These are phyloP conservation scores for Drosophila prostipennis DNA, from an alignment of 2,888 invertebrate species.

Conservation along the genomic window DNA sequence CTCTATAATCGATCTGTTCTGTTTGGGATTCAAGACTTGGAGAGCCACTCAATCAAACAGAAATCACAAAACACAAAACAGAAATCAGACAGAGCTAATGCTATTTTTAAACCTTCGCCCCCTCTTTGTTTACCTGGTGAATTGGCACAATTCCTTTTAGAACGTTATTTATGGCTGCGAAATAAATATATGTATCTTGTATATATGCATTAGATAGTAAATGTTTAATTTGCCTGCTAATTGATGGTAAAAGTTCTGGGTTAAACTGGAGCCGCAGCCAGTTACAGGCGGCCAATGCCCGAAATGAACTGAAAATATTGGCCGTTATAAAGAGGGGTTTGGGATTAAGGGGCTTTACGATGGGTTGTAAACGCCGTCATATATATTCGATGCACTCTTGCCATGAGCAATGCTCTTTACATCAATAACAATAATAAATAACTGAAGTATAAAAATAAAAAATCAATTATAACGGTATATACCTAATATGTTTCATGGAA, in stretches of 20 bases:
- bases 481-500: too few relatives aligned
- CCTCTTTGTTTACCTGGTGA: conserved; percentile 17
- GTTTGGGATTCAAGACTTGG: conserved; percentile 6
- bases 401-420: neutral
- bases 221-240: conserved; percentile 50
- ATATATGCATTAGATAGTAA: conserved; percentile 15
- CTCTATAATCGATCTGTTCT: conserved; percentile 5
- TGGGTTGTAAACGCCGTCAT: neutral
- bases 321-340: neutral
- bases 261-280: conserved; percentile 45
- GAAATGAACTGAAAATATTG: conserved; percentile 19
- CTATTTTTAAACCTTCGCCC: conserved; percentile 29
- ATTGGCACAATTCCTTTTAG: conserved; percentile 31
- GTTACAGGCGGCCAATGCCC: conserved; percentile 49
- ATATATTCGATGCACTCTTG: conserved; percentile 6
- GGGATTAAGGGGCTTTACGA: neutral
- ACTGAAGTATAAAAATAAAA: neutral
- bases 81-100: conserved; percentile 6
- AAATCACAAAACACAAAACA: neutral
- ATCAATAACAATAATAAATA: neutral
- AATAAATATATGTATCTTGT: neutral
- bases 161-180: conserved; percentile 25
- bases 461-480: neutral
- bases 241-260: conserved; percentile 54
- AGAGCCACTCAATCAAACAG: conserved; percentile 10